Evolutionary conservation across 2,113 vertebrate genomes (phyloP).

Genomic region (Trematocara stigmaticum): DNA sequence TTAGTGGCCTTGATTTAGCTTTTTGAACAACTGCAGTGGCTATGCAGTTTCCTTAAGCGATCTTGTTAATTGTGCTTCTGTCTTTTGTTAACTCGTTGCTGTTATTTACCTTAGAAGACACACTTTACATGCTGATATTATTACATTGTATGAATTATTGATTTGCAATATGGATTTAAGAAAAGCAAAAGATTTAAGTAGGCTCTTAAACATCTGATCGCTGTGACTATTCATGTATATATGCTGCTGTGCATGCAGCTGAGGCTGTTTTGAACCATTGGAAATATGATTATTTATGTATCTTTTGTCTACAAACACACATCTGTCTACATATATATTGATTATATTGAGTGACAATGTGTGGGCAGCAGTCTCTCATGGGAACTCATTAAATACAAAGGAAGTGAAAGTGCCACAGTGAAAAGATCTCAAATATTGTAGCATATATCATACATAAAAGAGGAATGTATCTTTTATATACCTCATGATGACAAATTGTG

Average conservation of each 20-base stretch:
- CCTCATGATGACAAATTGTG: not conserved
- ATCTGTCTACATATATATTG: not conserved
- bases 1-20: not conserved
- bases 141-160: not conserved
- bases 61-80: not conserved
- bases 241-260: not conserved
- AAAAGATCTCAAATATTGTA: not conserved
- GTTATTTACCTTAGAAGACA: not conserved
- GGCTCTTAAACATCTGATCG: not conserved
- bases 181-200: not conserved
- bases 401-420: not conserved
- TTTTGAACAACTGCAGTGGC: not conserved
- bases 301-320: not conserved
- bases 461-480: not conserved
- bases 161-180: not conserved
- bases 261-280: not conserved
- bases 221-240: not conserved
- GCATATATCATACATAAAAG: constrained; percentile 9
- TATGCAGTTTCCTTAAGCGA: not conserved
- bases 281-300: not conserved
- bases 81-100: not conserved
- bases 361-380: constrained; percentile 12
- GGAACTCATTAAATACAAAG: constrained; percentile 37
- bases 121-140: not conserved
- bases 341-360: not conserved